phyloP scores from a whole-genome alignment of 2,888 invertebrate species.

The Phymatocera aterrima region DNA sequence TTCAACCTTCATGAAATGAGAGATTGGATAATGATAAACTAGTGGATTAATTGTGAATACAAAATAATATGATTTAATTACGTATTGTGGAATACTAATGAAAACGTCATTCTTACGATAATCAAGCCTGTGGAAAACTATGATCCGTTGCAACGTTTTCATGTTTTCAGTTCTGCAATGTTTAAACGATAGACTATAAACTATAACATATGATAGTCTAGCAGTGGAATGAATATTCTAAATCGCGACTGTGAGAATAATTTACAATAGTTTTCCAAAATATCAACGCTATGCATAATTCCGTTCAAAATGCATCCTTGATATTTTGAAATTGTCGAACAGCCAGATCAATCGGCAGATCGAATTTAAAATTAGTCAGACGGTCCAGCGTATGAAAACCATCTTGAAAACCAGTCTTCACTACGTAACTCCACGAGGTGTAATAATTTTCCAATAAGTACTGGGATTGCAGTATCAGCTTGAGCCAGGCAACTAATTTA shows the following conservation, averaged over 20 bases:
- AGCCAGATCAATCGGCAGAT: conserved; percentile 96
- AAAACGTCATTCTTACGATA: too few species aligned
- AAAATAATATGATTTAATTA: conserved; percentile 1
- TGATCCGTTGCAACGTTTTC: conserved; percentile 3
- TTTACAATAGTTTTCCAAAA: background rate
- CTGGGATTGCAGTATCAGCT: conserved; percentile 92
- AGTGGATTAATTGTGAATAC: background rate
- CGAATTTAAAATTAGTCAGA: conserved; percentile 90
- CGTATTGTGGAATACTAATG: background rate
- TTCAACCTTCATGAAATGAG: background rate
- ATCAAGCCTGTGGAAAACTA: background rate
- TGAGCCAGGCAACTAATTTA: conserved; percentile 95
- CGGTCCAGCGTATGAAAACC: conserved; percentile 93
- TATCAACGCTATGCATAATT: background rate
- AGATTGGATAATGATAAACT: background rate
- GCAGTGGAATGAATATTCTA: background rate
- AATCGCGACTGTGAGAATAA: conserved; percentile 36
- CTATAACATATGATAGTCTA: conserved; percentile 21
- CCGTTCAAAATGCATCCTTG: conserved; percentile 83
- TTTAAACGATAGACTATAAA: background rate
- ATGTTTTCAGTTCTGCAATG: conserved; percentile 16
- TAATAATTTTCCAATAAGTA: conserved; percentile 88
- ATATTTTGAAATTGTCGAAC: conserved; percentile 98
- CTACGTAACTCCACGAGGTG: conserved; percentile 95
- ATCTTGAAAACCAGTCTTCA: conserved; percentile 97